These are phyloP conservation scores for Zygaena filipendulae DNA, from an alignment of 2,888 invertebrate genomes.

Conservation along the genomic window DNA sequence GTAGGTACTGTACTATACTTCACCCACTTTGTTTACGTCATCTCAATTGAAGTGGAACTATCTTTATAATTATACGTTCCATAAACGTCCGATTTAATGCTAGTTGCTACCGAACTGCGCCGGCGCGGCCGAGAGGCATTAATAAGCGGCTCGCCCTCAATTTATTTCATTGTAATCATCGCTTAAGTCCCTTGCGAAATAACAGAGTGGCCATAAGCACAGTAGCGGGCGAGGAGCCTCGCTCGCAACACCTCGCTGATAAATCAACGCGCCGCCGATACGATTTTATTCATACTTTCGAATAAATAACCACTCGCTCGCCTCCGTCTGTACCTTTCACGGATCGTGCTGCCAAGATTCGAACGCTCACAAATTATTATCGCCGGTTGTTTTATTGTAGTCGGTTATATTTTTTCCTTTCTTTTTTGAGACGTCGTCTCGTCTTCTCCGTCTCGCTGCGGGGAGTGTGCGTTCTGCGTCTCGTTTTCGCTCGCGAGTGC, in stretches of 20 bases:
- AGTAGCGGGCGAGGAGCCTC: constrained; percentile 38
- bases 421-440: constrained; percentile 16
- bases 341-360: constrained; percentile 26
- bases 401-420: constrained; percentile 34
- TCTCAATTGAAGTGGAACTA: no score
- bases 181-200: constrained; percentile 35
- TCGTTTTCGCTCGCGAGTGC: constrained; percentile 36
- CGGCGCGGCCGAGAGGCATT: constrained; percentile 21
- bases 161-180: constrained; percentile 43
- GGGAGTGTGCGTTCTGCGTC: constrained; percentile 17
- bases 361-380: constrained; percentile 61
- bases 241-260: constrained; percentile 35
- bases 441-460: constrained; percentile 17
- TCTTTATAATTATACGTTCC: no score
- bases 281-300: constrained; percentile 48
- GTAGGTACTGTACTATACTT: constrained; percentile 49
- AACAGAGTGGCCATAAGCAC: constrained; percentile 46
- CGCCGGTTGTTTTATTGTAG: constrained; percentile 54
- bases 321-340: constrained; percentile 42
- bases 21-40: constrained; percentile 36
- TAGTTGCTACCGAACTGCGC: no score
- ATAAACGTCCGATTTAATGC: no score
- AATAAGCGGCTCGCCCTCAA: constrained; percentile 31
- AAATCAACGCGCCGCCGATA: constrained; percentile 59
- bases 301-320: constrained; percentile 31